phyloP scores from a whole-genome alignment of 2,113 vertebrate species.

The Electrona antarctica region DNA sequence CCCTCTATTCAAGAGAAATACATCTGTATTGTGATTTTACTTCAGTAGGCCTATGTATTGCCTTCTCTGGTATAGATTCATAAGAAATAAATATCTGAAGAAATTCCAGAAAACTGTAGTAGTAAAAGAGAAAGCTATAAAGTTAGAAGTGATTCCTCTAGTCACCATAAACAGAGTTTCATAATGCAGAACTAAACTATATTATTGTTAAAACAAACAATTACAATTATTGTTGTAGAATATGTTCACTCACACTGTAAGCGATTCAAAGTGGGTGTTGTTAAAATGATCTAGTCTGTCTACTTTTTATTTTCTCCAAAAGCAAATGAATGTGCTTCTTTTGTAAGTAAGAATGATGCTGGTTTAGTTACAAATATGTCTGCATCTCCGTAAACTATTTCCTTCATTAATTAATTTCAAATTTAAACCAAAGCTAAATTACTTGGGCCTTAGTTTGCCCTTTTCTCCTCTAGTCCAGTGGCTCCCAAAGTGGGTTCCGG shows the following conservation, averaged over 20 bases:
- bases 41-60: constrained; percentile 27
- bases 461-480: too few relatives aligned
- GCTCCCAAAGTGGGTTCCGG: too few relatives aligned
- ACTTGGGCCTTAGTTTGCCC: too few relatives aligned
- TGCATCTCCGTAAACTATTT: constrained; percentile 1
- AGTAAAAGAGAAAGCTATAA: constrained; percentile 14
- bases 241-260: constrained; percentile 7
- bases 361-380: background rate
- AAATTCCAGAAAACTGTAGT: background rate
- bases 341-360: background rate
- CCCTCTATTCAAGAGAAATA: constrained; percentile 8
- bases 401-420: background rate
- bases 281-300: constrained; percentile 21
- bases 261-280: background rate
- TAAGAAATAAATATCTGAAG: constrained; percentile 46
- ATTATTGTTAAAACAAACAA: constrained; percentile 34
- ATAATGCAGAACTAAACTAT: constrained; percentile 42
- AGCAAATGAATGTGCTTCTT: constrained; percentile 14
- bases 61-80: constrained; percentile 9
- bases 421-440: too few relatives aligned
- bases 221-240: constrained; percentile 7
- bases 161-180: constrained; percentile 9
- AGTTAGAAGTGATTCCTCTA: constrained; percentile 22
- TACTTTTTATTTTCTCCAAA: constrained; percentile 19
- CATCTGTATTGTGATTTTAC: background rate